Evolutionary conservation across 2,888 invertebrate species (phyloP), one percentile per base, ranked within the genome.

Genomic region (Euplagia quadripunctaria): DNA sequence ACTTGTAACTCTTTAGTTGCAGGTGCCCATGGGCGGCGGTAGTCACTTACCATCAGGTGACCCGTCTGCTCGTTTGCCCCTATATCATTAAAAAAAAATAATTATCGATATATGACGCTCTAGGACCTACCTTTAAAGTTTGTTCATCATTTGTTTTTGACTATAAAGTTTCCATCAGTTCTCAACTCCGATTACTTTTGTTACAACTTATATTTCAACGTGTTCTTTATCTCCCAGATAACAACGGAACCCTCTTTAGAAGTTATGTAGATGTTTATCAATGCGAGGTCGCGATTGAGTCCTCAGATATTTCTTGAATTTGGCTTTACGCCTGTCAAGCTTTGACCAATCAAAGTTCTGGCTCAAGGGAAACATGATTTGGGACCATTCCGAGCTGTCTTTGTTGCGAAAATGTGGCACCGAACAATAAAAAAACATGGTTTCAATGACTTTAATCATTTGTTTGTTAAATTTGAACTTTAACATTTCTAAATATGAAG

Each of bases 331-430:
- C n/a, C 67, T 66, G 42, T 66, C 51, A 74, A 71, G 75, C 76
- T 75, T 73, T 70, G 73, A 65, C 67, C 69, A 74, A 82, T 82
- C 82, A 82, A 80, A 73, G 76, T 77, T 82, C 78, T 84, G 76
- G 80, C 73, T 75, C 1, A 71, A 61, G 49, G 70, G 70, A 72
- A 75, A 67, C 49, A 64, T 42, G 64, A 51, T 46, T 68, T 31
- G 42, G 68, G 11, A 66, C 8, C 51, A n/a, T 17, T 17, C 66
- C 51, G 2, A 66, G 51, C 66, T 66, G 49, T 49, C 65, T 51
- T 51, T 51, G 51, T 41, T 41, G 66, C 11, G 1, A 41, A 66
- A 41, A 64, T n/a, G n/a, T 43, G 17, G 11, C 31, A 41, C 7
- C 31, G 31, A 58, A 20, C 49, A 66, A 16, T 31, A 31, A 31